A percentile compares a stretch with the other conserved stretches of the same genome.
Evolutionary conservation across 2,888 invertebrate genomes (phyloP).

Genomic region (Catotricha subobsoleta): DNA sequence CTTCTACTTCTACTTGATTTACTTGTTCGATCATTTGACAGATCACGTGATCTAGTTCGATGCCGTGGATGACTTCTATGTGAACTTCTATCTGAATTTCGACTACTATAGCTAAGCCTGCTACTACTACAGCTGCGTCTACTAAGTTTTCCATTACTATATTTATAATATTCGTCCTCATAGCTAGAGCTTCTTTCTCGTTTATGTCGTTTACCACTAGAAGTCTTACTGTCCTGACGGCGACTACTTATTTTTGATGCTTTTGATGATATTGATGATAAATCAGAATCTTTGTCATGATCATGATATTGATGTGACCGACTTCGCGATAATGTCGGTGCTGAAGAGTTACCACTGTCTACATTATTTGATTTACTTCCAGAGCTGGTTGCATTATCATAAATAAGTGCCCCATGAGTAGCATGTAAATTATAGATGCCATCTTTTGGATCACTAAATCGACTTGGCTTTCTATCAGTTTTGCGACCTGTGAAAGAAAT

Average conservation of each 20-base stretch:
- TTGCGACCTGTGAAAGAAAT: background rate
- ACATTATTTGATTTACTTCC: background rate
- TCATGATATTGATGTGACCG: background rate
- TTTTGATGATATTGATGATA: background rate
- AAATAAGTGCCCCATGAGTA: background rate
- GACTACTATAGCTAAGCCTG: background rate
- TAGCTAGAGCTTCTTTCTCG: background rate
- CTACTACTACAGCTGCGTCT: background rate
- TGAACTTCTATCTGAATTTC: background rate
- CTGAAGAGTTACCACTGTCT: too few relatives aligned
- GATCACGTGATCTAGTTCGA: background rate
- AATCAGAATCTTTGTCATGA: conserved; percentile 2
- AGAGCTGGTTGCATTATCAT: background rate
- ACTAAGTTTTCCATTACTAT: too few relatives aligned
- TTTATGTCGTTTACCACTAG: too few relatives aligned
- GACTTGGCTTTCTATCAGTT: conserved; percentile 15
- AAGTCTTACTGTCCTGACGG: too few relatives aligned
- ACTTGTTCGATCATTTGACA: conserved; percentile 1
- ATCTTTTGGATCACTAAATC: conserved; percentile 29
- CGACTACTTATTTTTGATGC: conserved; percentile 1
- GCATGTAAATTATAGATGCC: conserved; percentile 1
- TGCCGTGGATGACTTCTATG: background rate
- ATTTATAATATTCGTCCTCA: too few relatives aligned
- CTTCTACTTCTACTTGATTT: conserved; percentile 4
- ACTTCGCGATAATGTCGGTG: background rate